Base-by-base conservation (phyloP, 2,113 vertebrate genomes). In the Phrynosoma blainvillii region DNA sequence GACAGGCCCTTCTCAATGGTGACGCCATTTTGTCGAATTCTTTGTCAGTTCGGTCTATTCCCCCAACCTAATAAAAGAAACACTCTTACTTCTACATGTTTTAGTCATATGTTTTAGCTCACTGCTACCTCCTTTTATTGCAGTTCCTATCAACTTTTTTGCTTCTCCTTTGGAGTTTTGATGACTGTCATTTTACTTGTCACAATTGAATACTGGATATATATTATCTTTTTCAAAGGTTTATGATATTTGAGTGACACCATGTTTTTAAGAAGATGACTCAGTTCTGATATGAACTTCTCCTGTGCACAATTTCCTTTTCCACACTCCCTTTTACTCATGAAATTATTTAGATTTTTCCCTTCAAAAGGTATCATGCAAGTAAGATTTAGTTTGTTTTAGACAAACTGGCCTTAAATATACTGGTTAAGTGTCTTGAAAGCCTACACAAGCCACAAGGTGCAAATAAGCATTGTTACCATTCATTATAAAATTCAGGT, bases 271-370 rank as follows among this genome's bases (percentile, higher is more conserved):
- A 95, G 95, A 77, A 59, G 95, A 96, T 96, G 96, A 97, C 91
- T 97, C 96, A 96, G 56, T 89, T 87, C 89, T 97, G 95, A 96
- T 95, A 93, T 91, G 85, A 94, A 47, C 47, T 7, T 47, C 47
- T 47, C 47, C 47, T 47, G 47, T 47, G 47, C 47, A 47, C 47
- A 47, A 95, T 90, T 97, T 97, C 96, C 95, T 96, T 95, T 97
- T 96, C 95, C 96, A 96, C 95, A 91, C 94, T 95, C 96, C 96
- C 96, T 96, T 93, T 93, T 86, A 94, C 85, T 91, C 95, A 96
- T 96, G 96, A 96, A 96, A 92, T 96, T 91, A 96, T 95, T 87
- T 90, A 91, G 91, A 91, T 54, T 71, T 23, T 32, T 52, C n/a
- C 73, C 73, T 54, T 5, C 82, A 54, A 42, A 73, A 71, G 18